Percentiles rank a stretch among this genome's conserved stretches.
Evolutionary conservation across 2,888 invertebrate genomes (phyloP).

Genomic region (Mycogona germanica): DNA sequence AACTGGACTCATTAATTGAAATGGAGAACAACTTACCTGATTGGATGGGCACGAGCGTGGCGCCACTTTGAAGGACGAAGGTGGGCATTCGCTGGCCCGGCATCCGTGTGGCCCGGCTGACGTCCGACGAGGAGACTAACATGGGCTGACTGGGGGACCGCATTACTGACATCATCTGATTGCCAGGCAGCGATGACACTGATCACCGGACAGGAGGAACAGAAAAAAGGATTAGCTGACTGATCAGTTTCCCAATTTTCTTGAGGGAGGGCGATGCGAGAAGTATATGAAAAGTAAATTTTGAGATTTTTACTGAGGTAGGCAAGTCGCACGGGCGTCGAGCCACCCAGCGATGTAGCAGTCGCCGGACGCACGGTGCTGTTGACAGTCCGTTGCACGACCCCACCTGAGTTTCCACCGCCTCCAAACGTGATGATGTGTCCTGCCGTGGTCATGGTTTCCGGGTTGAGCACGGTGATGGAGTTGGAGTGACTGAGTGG

Average conservation of each 20-base stretch:
- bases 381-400: neutral
- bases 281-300: too few species aligned
- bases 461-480: constrained; percentile 3
- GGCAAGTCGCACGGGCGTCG: constrained; percentile 3
- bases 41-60: constrained; percentile 4
- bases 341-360: neutral
- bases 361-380: neutral
- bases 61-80: constrained; percentile 5
- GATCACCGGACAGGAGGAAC: neutral
- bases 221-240: too few species aligned
- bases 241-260: too few species aligned
- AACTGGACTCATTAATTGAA: too few species aligned
- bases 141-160: constrained; percentile 8
- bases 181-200: constrained; percentile 1
- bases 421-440: constrained; percentile 3
- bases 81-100: neutral
- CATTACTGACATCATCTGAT: constrained; percentile 6
- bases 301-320: constrained; percentile 3
- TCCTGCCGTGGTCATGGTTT: constrained; percentile 1
- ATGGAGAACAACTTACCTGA: too few species aligned
- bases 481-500: neutral
- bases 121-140: neutral
- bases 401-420: too few species aligned
- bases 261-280: too few species aligned
- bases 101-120: neutral